These are phyloP conservation scores for Eulithis prunata DNA, from an alignment of 2,888 invertebrate genomes.

Conservation along the genomic window DNA sequence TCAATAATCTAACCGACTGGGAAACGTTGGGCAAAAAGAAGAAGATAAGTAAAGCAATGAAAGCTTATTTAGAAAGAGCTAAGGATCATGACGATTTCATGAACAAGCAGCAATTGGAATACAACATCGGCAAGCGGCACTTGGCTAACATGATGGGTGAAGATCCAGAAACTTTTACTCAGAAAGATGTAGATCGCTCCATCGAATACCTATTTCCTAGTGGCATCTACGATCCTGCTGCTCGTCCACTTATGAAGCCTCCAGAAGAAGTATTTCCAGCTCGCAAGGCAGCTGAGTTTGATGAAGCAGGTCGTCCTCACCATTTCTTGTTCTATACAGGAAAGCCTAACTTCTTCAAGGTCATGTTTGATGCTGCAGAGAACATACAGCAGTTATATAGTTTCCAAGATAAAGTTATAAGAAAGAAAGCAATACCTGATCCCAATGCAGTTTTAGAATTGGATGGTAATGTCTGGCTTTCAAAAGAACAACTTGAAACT, in stretches of 20 bases:
- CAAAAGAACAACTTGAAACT: slow-evolving; percentile 87
- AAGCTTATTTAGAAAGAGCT: slow-evolving; percentile 93
- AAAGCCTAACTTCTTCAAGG: slow-evolving; percentile 92
- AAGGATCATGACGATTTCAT: slow-evolving; percentile 93
- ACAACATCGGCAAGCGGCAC: slow-evolving; percentile 96
- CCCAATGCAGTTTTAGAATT: slow-evolving; percentile 81
- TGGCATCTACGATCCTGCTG: slow-evolving; percentile 92
- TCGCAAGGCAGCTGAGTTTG: slow-evolving; percentile 95
- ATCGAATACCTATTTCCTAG: slow-evolving; percentile 98
- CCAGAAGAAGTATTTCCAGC: slow-evolving; percentile 94
- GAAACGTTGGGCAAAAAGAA: slow-evolving; percentile 80
- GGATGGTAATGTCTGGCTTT: slow-evolving; percentile 82
- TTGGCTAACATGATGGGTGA: slow-evolving; percentile 99
- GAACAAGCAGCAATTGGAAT: slow-evolving; percentile 90
- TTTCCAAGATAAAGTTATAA: slow-evolving; percentile 88
- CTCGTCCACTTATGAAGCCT: slow-evolving; percentile 95
- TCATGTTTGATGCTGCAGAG: slow-evolving; percentile 91
- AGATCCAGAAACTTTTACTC: slow-evolving; percentile 94
- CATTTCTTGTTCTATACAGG: slow-evolving; percentile 97
- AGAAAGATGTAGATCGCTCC: slow-evolving; percentile 93
- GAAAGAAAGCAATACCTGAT: slow-evolving; percentile 85
- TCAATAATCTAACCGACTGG: slow-evolving; percentile 70
- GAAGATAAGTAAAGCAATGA: slow-evolving; percentile 94
- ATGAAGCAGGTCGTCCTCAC: slow-evolving; percentile 94
- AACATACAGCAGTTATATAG: slow-evolving; percentile 87